A percentile compares a stretch with the other conserved stretches of the same genome.
phyloP scores from a whole-genome alignment of 92 coral and sea anemone species.

The Zoanthus sansibaricus region DNA sequence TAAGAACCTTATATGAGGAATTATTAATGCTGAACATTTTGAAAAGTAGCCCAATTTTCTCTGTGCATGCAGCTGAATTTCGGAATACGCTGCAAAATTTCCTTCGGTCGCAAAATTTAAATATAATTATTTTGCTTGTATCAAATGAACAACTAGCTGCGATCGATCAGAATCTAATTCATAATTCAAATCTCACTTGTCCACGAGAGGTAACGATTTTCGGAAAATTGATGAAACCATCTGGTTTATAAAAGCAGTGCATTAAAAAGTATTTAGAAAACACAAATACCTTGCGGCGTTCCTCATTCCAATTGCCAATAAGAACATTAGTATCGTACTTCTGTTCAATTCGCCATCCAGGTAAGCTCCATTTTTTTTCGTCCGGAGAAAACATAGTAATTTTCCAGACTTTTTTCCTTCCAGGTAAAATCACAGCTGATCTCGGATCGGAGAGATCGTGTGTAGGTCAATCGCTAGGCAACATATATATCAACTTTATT shows the following conservation, averaged over 20 bases:
- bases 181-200: too few species aligned
- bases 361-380: conserved; percentile 86
- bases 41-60: too few species aligned
- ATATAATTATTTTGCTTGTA: too few species aligned
- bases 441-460: background rate
- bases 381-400: conserved; percentile 60
- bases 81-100: too few species aligned
- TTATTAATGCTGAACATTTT: too few species aligned
- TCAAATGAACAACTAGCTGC: too few species aligned
- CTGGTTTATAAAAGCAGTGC: background rate
- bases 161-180: too few species aligned
- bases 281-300: conserved; percentile 78
- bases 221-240: too few species aligned
- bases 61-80: too few species aligned
- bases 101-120: too few species aligned
- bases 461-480: background rate
- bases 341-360: conserved; percentile 98
- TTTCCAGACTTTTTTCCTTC: background rate
- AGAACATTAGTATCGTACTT: conserved; percentile 82
- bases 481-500: conserved; percentile 42
- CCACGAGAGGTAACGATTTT: too few species aligned
- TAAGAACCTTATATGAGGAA: background rate
- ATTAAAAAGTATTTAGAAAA: too few species aligned
- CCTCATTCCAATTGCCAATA: conserved; percentile 98
- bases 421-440: background rate